Percentiles rank a stretch among this genome's conserved stretches.
phyloP scores from a whole-genome alignment of 2,113 vertebrate species.

The Hippocampus comes region DNA sequence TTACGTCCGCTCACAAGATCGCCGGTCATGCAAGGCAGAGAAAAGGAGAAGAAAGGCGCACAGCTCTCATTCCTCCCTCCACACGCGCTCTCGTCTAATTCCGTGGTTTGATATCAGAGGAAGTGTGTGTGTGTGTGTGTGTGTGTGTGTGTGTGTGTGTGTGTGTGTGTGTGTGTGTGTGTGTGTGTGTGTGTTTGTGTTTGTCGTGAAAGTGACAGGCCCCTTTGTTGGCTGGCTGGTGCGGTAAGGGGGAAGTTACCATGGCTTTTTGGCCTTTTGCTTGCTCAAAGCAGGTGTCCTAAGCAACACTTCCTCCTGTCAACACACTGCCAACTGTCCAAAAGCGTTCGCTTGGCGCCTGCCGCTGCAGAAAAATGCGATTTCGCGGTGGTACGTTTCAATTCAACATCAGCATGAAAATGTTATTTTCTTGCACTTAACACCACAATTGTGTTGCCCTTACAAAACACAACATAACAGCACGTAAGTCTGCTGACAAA shows the following conservation, averaged over 20 bases:
- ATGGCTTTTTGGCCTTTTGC: constrained; percentile 27
- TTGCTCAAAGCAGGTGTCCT: constrained; percentile 72
- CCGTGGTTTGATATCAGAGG: constrained; percentile 43
- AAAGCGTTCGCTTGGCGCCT: not conserved
- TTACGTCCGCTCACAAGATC: constrained; percentile 54
- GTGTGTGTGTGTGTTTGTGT: no score
- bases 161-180: not conserved
- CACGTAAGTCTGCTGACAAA: no score
- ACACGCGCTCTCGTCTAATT: constrained; percentile 33
- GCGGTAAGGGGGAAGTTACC: constrained; percentile 55
- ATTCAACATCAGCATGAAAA: not conserved
- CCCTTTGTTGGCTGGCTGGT: constrained; percentile 30
- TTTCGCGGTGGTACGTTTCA: not conserved
- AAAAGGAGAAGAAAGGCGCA: constrained; percentile 44
- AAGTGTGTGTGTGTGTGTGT: constrained; percentile 15
- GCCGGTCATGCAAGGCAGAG: constrained; percentile 43
- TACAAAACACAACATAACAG: no score
- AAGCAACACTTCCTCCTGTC: constrained; percentile 66
- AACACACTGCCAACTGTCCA: constrained; percentile 46
- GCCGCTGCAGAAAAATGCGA: no score
- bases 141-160: no score
- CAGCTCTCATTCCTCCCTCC: constrained; percentile 48
- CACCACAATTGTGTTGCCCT: no score
- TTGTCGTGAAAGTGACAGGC: not conserved
- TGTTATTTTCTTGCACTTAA: no score